Base-by-base conservation (phyloP, 1,140 invertebrate species). In the Nasonia vitripennis region DNA sequence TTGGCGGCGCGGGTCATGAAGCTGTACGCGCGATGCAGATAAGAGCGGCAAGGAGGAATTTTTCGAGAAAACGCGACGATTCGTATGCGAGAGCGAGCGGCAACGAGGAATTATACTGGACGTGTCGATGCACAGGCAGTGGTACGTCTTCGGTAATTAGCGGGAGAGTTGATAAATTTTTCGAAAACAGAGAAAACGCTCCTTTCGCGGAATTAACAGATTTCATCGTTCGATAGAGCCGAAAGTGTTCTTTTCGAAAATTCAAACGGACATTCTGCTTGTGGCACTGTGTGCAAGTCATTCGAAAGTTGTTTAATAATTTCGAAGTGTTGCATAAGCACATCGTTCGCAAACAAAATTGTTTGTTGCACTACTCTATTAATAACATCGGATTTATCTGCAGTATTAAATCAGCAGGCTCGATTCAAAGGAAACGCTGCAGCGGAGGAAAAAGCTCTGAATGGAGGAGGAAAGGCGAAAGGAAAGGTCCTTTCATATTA, bases 291-390 rank as follows among this genome's bases (percentile, higher is more conserved):
- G 20, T 7, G 55, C 55, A 62, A 62, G 55, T 62, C 14, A 62
- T 62, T 62, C 55, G 55, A 62, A 62, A 62, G 55, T 62, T 62
- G 55, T n/a, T 62, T 62, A 20, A 62, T 62, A n/a, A 62, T 62
- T 62, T 62, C 17, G 0, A 62, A 17, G 0, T 6, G 55, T 62
- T 62, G 20, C 55, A n/a, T 62, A 62, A 62, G 20, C 55, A 20
- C 17, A 17, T 17, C 0, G 17, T 20, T n/a, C 20, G 20, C 5
- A 62, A 55, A 55, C 4, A 55, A 55, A 62, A 62, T 62, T 62
- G 55, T 62, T 62, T 62, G 55, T 62, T 62, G 2, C 55, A n/a
- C 4, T 7, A 55, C 51, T 14, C 51, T 55, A 55, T 55, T 55
- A 55, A 55, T 55, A 55, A 55, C 51, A 55, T 55, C 3, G 51